phyloP scores from a whole-genome alignment of 2,113 vertebrate genomes.

The Prolemur simus region DNA sequence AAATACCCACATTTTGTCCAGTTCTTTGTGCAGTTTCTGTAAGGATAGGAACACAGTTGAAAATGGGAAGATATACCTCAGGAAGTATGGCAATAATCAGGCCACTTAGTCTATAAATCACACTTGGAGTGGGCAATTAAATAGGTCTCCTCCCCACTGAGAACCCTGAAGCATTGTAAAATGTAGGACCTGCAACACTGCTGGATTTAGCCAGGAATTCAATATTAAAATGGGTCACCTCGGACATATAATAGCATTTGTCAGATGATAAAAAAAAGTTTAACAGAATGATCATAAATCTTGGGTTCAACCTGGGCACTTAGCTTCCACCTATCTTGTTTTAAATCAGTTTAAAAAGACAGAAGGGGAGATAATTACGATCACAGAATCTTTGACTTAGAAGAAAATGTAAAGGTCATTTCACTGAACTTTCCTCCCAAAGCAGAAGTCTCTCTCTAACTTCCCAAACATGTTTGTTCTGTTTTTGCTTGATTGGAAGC shows the following conservation, averaged over 20 bases:
- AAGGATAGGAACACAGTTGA: neutral
- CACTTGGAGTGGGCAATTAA: slow-evolving; percentile 59
- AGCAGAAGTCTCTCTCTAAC: neutral
- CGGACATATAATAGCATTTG: slow-evolving; percentile 33
- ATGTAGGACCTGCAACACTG: slow-evolving; percentile 54
- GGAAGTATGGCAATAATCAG: slow-evolving; percentile 54
- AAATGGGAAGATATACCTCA: slow-evolving; percentile 21
- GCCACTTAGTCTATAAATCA: slow-evolving; percentile 53
- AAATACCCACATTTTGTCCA: slow-evolving; percentile 16
- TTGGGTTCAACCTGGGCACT: slow-evolving; percentile 4
- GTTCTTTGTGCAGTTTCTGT: neutral
- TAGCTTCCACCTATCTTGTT: neutral
- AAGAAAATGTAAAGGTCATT: slow-evolving; percentile 46
- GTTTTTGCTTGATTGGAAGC: neutral
- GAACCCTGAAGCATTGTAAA: slow-evolving; percentile 67
- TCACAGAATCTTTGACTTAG: slow-evolving; percentile 18
- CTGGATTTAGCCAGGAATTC: slow-evolving; percentile 66
- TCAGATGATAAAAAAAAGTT: slow-evolving; percentile 27
- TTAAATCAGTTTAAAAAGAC: slow-evolving; percentile 43
- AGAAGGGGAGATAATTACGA: neutral
- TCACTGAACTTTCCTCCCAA: neutral
- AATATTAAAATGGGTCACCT: slow-evolving; percentile 71
- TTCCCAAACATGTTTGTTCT: neutral
- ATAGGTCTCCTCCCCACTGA: slow-evolving; percentile 75
- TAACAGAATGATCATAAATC: slow-evolving; percentile 44